Percentiles rank a stretch among this genome's conserved stretches.
Evolutionary conservation across 2,797 vertebrate species (phyloP).

Genomic region (Enteromius argenteus): DNA sequence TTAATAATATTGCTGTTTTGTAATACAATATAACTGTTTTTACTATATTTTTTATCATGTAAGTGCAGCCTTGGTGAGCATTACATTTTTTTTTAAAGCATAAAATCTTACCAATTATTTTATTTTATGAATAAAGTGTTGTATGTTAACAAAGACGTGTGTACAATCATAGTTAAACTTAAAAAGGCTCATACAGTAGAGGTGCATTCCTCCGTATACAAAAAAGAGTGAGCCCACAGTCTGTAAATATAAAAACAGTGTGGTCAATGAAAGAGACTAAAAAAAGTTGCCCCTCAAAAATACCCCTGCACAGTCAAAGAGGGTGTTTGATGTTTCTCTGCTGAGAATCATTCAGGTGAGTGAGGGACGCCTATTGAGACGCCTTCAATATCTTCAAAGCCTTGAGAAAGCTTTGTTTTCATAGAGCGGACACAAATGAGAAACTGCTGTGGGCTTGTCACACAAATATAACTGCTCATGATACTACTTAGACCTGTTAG

Average conservation of each 20-base stretch:
- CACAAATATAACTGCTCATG: constrained; percentile 1
- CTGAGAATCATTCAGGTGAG: constrained; percentile 29
- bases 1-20: neutral
- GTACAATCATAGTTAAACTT: neutral
- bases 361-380: neutral
- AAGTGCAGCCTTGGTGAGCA: neutral
- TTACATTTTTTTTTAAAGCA: neutral
- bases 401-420: constrained; percentile 23
- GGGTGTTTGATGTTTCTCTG: constrained; percentile 1
- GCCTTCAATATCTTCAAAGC: constrained; percentile 9
- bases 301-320: neutral
- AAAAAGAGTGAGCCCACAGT: neutral
- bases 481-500: constrained; percentile 28
- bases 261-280: neutral
- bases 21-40: neutral
- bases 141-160: neutral
- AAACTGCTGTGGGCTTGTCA: constrained; percentile 14
- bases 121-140: neutral
- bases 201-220: neutral
- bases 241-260: neutral
- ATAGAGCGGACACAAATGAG: neutral
- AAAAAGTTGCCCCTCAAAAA: neutral
- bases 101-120: neutral
- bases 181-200: neutral
- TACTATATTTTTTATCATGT: neutral